Percentiles rank a stretch among this genome's conserved stretches.
These are phyloP conservation scores for Prorops nasuta DNA, from an alignment of 1,140 invertebrate species.

Conservation along the genomic window DNA sequence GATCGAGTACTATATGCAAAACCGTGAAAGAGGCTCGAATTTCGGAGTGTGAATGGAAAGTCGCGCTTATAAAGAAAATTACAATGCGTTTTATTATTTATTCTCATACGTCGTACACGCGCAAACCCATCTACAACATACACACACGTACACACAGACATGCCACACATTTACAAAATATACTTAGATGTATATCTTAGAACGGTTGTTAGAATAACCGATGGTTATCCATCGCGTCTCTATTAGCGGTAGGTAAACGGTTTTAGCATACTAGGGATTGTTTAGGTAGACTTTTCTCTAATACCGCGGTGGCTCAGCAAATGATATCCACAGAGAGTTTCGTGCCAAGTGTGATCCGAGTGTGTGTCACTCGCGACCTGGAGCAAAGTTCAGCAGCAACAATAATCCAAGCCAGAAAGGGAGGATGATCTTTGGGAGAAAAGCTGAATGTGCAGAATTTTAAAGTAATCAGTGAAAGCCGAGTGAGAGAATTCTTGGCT, in stretches of 20 bases:
- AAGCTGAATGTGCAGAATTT: too few species aligned
- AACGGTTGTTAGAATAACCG: slow-evolving; percentile 46
- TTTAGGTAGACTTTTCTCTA: slow-evolving; percentile 47
- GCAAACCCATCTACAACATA: slow-evolving; percentile 15
- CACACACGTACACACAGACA: background rate
- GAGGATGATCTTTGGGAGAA: too few species aligned
- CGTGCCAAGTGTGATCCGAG: slow-evolving; percentile 41
- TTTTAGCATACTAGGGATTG: slow-evolving; percentile 47
- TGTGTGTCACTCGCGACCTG: background rate
- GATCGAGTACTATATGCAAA: background rate
- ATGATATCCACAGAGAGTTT: slow-evolving; percentile 16
- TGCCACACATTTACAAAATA: background rate
- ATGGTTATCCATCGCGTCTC: slow-evolving; percentile 44
- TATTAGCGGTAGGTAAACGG: slow-evolving; percentile 46
- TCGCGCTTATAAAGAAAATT: background rate
- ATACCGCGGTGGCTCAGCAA: slow-evolving; percentile 47
- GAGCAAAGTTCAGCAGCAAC: background rate
- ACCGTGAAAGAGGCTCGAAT: background rate
- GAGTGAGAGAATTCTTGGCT: background rate
- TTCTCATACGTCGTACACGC: slow-evolving; percentile 49
- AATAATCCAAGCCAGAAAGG: slow-evolving; percentile 1
- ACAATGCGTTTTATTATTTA: slow-evolving; percentile 52
- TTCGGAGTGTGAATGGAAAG: background rate
- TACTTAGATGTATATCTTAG: slow-evolving; percentile 18
- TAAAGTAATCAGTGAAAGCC: too few species aligned